Percentiles rank a stretch among this genome's conserved stretches.
Conservation (phyloP, 2,797 vertebrate species). For the Platalea minor region DNA sequence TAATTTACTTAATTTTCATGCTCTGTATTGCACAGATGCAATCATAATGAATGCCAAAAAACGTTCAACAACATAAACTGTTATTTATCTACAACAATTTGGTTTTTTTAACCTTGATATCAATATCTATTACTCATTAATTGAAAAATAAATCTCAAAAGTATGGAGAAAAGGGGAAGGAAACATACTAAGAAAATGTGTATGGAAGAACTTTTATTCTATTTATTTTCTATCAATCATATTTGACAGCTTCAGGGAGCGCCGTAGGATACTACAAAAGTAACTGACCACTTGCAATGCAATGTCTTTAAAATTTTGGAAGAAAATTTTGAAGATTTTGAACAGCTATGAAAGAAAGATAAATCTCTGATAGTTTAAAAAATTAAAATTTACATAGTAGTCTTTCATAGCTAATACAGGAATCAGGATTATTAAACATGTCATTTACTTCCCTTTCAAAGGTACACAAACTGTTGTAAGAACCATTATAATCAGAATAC, state of each 20-base stretch:
- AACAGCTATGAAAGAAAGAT: background rate
- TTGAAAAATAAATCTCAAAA: background rate
- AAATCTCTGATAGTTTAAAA: background rate
- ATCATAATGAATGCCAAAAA: slow-evolving; percentile 39
- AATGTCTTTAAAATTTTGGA: background rate
- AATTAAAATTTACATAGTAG: background rate
- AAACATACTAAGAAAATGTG: background rate
- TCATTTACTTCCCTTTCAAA: background rate
- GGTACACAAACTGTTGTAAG: background rate
- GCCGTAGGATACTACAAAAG: background rate
- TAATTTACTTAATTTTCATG: slow-evolving; percentile 40
- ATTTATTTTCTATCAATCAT: background rate
- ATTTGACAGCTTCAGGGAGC: background rate
- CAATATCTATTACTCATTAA: background rate
- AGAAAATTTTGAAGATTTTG: background rate
- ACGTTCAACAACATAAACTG: background rate
- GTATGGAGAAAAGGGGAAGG: background rate
- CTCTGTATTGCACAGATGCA: slow-evolving; percentile 17
- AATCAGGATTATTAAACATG: background rate
- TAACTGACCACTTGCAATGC: background rate
- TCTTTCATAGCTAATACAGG: background rate
- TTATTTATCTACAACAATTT: background rate
- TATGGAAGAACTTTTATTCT: background rate
- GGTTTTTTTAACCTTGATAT: background rate
- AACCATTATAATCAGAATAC: background rate